These are phyloP conservation scores for Erynnis tages DNA, from an alignment of 2,888 invertebrate genomes.

Conservation along the genomic window DNA sequence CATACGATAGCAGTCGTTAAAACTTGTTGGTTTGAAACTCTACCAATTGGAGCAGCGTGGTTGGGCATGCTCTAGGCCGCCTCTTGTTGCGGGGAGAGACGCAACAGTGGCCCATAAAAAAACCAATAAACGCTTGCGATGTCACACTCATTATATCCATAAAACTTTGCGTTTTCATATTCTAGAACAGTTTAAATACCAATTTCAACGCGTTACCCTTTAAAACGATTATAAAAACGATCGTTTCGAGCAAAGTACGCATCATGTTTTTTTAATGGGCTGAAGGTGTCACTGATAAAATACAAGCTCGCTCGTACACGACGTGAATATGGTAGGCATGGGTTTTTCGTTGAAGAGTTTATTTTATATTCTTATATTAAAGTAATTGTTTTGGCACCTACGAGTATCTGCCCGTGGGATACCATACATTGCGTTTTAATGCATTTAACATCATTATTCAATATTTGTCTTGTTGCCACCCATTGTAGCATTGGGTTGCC, in stretches of 20 bases:
- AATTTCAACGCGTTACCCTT: background rate
- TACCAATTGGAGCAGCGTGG: no score
- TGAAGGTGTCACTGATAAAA: background rate
- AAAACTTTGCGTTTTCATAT: slow-evolving; percentile 1
- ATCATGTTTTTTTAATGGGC: background rate
- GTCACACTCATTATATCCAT: slow-evolving; percentile 17
- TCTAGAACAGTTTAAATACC: slow-evolving; percentile 10
- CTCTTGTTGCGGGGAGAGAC: no score
- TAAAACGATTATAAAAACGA: background rate
- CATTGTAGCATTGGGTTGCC: no score
- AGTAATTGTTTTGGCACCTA: background rate
- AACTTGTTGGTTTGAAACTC: no score
- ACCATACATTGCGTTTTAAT: no score
- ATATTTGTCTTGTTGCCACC: no score
- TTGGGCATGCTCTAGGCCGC: no score
- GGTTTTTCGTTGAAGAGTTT: background rate
- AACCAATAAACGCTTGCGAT: slow-evolving; percentile 18
- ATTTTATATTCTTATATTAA: background rate
- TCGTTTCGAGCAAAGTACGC: background rate
- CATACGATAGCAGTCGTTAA: no score
- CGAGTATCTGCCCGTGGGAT: no score
- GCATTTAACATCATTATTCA: no score
- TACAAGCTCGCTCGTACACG: background rate
- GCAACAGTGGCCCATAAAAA: no score
- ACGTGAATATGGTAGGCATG: background rate